These are phyloP conservation scores for Macrophya alboannulata DNA, from an alignment of 2,888 invertebrate genomes.

Conservation along the genomic window DNA sequence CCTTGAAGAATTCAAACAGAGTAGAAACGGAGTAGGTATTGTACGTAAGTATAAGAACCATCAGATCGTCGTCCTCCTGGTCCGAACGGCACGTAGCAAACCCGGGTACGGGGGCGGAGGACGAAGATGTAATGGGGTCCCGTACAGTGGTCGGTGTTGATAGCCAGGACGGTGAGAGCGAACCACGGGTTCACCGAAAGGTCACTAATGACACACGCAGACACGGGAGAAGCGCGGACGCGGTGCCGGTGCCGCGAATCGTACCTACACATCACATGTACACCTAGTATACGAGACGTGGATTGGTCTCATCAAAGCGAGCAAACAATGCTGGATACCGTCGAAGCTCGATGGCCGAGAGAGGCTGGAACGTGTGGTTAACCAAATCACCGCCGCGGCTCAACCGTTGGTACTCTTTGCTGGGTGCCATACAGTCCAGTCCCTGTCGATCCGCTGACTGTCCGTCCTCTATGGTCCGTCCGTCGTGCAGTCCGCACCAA, in stretches of 20 bases:
- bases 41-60: background rate
- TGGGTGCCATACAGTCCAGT: slow-evolving; percentile 53
- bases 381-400: slow-evolving; percentile 74
- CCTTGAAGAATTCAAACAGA: background rate
- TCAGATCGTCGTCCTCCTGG: slow-evolving; percentile 35
- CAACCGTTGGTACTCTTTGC: slow-evolving; percentile 46
- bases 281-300: slow-evolving; percentile 71
- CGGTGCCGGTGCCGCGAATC: slow-evolving; percentile 57
- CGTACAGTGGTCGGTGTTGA: slow-evolving; percentile 74
- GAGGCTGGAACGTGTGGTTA: slow-evolving; percentile 76
- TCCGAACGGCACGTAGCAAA: slow-evolving; percentile 52
- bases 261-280: slow-evolving; percentile 58
- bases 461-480: slow-evolving; percentile 39
- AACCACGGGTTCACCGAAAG: slow-evolving; percentile 74
- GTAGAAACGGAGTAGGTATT: background rate
- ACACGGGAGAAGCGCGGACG: slow-evolving; percentile 59
- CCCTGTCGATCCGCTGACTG: slow-evolving; percentile 35
- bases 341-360: slow-evolving; percentile 73
- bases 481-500: slow-evolving; percentile 27
- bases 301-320: slow-evolving; percentile 80
- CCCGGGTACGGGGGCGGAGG: slow-evolving; percentile 40
- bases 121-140: slow-evolving; percentile 66
- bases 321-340: slow-evolving; percentile 78
- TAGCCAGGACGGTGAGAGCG: slow-evolving; percentile 74
- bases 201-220: slow-evolving; percentile 79